Base-by-base conservation (phyloP, 2,888 invertebrate species). In the Aethes cnicana region DNA sequence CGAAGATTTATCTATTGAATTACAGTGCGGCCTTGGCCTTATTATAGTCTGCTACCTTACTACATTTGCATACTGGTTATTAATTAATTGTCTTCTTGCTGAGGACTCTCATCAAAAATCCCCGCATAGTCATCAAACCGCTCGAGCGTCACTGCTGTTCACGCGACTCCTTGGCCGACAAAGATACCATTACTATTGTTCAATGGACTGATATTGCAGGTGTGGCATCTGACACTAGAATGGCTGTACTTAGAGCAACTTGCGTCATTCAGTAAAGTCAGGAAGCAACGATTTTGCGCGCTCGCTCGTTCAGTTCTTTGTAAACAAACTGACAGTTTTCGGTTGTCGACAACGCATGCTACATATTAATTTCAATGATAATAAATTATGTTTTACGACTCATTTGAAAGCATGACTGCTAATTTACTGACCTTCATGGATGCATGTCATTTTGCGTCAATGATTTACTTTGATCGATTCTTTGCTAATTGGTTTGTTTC, bases 161-260 rank as follows among this genome's bases (percentile, higher is more conserved):
- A n/a, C n/a, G n/a, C 54, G 60, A 57, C 64, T 55, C 77, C 79
- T 77, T 78, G 77, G 68, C 78, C 77, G 64, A n/a, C n/a, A n/a
- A n/a, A n/a, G n/a, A n/a, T n/a, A n/a, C 12, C 28, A 30, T 8
- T 4, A 14, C 35, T 28, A 48, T 46, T 30, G 52, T 44, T 20
- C 30, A 16, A 30, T 50, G 50, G 46, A 48, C 56, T 48, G 53
- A 49, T 58, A 59, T 63, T 65, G 50, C 57, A 36, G 25, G 35
- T 37, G 61, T 58, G 58, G 59, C 58, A 61, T 56, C 64, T 61
- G 56, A 52, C 44, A 48, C 43, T 23, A 48, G 33, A 57, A 46
- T 57, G 47, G 48, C 53, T 48, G 21, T 26, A 49, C 54, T 58
- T 44, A 59, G 53, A 54, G 59, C n/a, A 14, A 8, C 35, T 50